Base-by-base conservation (phyloP, 92 coral and sea anemone genomes). In the Palythoa grandiflora region DNA sequence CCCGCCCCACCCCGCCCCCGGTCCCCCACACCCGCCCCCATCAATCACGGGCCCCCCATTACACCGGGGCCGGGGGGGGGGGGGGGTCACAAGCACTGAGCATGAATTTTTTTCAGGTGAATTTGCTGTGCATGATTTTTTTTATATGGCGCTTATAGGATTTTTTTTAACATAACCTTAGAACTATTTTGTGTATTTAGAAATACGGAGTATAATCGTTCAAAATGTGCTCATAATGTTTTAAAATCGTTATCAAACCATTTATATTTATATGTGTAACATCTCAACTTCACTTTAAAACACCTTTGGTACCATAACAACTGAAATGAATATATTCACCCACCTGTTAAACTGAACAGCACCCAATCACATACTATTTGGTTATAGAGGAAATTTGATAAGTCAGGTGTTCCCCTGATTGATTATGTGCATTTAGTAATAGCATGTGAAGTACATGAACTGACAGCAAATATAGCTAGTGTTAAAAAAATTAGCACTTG, bases 391-490 rank as follows among this genome's bases (percentile, higher is more conserved):
- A 44, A 51, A 51, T 51, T 51, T 44, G 1, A 20, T 73, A 44
- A 73, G 78, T 75, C 52, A 75, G 65, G 60, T 50, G 80, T 76
- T 19, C 80, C 80, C 66, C 66, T 52, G 76, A 35, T 71, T 71
- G 68, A 60, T 60, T 60, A 60, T 60, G 68, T 60, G 19, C 68
- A 71, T 71, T 37, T 71, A 39, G n/a, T 71, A 71, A 71, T 37
- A 71, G 76, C 76, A 35, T 76, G 80, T 78, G 83, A 19, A 78
- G 70, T 78, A 78, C 83, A 78, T 70, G 52, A 54, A 78, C 83
- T 78, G 70, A 78, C 83, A 78, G 68, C 83, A 78, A 1, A 78
- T 50, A 28, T 51, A 65, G 65, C 65, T 53, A 77, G 38, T 78
- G 83, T 77, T 77, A 73, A 75, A 75, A 75, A 48, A 40, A 3